phyloP scores from a whole-genome alignment of 1,140 invertebrate genomes.

The Spodoptera frugiperda region DNA sequence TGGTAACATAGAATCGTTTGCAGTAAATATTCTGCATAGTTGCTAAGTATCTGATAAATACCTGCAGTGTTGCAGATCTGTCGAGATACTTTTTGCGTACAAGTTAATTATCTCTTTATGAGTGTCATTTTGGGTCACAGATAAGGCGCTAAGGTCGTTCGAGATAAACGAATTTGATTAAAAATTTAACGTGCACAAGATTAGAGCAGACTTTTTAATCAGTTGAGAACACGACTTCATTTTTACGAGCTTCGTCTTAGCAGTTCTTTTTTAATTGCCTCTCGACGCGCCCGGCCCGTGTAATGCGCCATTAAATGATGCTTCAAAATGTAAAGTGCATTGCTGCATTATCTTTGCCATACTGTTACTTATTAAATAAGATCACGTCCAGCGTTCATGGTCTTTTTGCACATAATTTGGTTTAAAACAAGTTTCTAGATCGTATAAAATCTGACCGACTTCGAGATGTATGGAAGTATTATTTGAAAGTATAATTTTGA shows the following conservation, averaged over 20 bases:
- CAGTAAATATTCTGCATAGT: slow-evolving; percentile 9
- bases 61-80: neutral
- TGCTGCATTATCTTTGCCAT: slow-evolving; percentile 81
- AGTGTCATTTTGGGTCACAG: slow-evolving; percentile 47
- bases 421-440: too few relatives aligned
- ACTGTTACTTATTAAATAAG: slow-evolving; percentile 49
- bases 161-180: slow-evolving; percentile 69
- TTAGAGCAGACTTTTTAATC: slow-evolving; percentile 80
- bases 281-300: slow-evolving; percentile 73
- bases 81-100: neutral
- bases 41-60: neutral
- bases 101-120: slow-evolving; percentile 42
- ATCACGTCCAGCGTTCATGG: slow-evolving; percentile 8
- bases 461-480: neutral
- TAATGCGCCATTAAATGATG: slow-evolving; percentile 84
- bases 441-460: too few relatives aligned
- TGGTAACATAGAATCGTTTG: slow-evolving; percentile 3
- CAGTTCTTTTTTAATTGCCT: slow-evolving; percentile 84
- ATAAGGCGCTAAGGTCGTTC: slow-evolving; percentile 54
- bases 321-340: slow-evolving; percentile 84
- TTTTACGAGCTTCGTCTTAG: slow-evolving; percentile 81
- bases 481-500: neutral
- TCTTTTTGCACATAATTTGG: neutral
- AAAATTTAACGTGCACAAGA: slow-evolving; percentile 74
- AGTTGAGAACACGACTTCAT: slow-evolving; percentile 82